These are phyloP conservation scores for Conomelus anceps DNA, from an alignment of 2,888 invertebrate species.

Conservation along the genomic window DNA sequence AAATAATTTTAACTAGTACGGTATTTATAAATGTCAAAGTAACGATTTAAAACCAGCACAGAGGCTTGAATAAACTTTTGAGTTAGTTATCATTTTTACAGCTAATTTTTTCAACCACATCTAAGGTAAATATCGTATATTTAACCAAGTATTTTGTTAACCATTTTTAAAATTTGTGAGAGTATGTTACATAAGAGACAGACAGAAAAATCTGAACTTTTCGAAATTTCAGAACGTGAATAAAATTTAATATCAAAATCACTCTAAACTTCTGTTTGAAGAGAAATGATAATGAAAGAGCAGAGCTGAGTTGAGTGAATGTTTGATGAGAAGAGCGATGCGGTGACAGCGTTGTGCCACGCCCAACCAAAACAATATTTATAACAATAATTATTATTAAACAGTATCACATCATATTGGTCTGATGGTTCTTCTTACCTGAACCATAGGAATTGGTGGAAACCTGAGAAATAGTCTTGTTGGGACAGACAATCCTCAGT, in stretches of 20 bases:
- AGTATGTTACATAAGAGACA: not conserved
- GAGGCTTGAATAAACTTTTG: no score
- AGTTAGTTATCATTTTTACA: no score
- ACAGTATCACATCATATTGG: not conserved
- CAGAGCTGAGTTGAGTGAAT: not conserved
- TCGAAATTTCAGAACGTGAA: not conserved
- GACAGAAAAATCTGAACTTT: not conserved
- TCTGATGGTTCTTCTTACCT: conserved; percentile 48
- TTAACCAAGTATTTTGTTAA: no score
- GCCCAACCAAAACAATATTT: not conserved
- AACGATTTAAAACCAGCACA: no score
- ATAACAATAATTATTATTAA: conserved; percentile 12
- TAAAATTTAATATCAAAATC: conserved; percentile 13
- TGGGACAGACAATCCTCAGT: conserved; percentile 70
- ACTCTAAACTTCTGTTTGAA: not conserved
- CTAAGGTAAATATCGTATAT: no score
- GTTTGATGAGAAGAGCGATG: not conserved
- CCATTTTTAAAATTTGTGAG: no score
- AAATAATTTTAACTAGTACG: no score
- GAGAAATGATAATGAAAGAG: not conserved
- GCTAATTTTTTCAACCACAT: no score
- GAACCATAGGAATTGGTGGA: conserved; percentile 66
- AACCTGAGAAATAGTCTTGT: conserved; percentile 66
- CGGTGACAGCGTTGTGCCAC: not conserved
- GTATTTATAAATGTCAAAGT: no score